Evolutionary conservation across 2,888 invertebrate species (phyloP), one percentile per base, ranked within the genome.

Genomic region (Trichacis sp.): DNA sequence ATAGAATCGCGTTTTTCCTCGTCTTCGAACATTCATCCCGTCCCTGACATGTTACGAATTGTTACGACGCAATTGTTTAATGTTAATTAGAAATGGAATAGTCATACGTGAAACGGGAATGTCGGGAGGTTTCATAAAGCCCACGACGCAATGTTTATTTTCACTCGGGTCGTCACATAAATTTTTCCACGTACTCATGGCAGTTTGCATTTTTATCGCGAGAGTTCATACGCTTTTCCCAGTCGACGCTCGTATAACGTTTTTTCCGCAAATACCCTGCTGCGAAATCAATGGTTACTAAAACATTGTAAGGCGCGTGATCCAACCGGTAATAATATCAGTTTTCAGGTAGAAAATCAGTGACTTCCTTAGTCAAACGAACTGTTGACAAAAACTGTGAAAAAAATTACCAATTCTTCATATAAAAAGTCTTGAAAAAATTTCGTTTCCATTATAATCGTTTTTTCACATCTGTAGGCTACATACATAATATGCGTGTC

Each of bases 61-160:
- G 6, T 40, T 15, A 15, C 20, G 20, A 55, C 42, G 43, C 42
- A 49, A 57, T 57, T 57, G 57, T 57, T 57, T 57, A 19, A 49
- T 49, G 42, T 43, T 43, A 40, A 40, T 40, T 12, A 40, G 40
- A 40, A 40, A 40, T 40, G 14, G 14, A 40, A 40, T 40, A 40
- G 40, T 40, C 40, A 14, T 40, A 4, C n/a, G 33, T 33, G n/a
- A 33, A 33, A 33, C 2, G 33, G 33, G 33, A 33, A 33, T 33
- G 33, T 11, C 33, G 9, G 8, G 8, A 24, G 24, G n/a, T 33
- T 33, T 33, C 33, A 33, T 33, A n/a, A n/a, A 33, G n/a, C 33
- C 12, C 12, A 3, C 40, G 15, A 12, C 40, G 40, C 15, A 15
- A 40, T 14, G 15, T 9, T 40, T 14, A 40, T 40, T 40, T 40